A percentile compares a stretch with the other conserved stretches of the same genome.
phyloP scores from a whole-genome alignment of 2,888 invertebrate species.

The Drosophila mayaguana region DNA sequence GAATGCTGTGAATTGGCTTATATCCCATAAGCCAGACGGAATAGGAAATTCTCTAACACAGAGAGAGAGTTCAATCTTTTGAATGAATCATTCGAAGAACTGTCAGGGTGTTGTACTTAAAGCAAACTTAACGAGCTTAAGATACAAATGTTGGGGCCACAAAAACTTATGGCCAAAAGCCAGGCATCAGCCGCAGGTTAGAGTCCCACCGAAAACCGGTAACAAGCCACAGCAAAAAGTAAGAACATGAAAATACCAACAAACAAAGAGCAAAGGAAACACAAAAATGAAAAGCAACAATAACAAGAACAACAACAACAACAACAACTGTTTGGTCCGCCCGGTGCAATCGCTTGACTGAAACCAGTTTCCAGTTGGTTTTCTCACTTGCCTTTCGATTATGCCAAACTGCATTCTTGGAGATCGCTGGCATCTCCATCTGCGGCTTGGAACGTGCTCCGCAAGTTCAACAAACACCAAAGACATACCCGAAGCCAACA shows the following conservation, averaged over 20 bases:
- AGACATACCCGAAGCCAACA: conserved; percentile 13
- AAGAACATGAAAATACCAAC: conserved; percentile 54
- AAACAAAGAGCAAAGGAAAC: conserved; percentile 1
- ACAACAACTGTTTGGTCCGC: conserved; percentile 26
- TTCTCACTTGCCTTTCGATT: conserved; percentile 79
- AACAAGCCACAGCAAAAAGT: conserved; percentile 72
- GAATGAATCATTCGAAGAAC: conserved; percentile 1
- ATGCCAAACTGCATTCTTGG: conserved; percentile 79
- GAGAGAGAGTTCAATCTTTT: conserved; percentile 1
- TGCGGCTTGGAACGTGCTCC: conserved; percentile 20
- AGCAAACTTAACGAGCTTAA: conserved; percentile 14
- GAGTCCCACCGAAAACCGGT: conserved; percentile 65
- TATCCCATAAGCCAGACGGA: too few relatives aligned
- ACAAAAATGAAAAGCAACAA: conserved; percentile 15
- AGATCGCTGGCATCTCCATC: conserved; percentile 43
- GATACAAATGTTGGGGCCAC: conserved; percentile 19
- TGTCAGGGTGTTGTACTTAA: conserved; percentile 2
- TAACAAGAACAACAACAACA: conserved; percentile 15
- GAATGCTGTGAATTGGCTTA: not conserved
- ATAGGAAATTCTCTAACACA: not conserved
- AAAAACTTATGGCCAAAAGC: conserved; percentile 23
- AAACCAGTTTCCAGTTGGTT: conserved; percentile 56
- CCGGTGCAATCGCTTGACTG: conserved; percentile 19
- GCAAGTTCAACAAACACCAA: conserved; percentile 58
- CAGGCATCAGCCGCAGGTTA: conserved; percentile 28